A percentile compares a stretch with the other conserved stretches of the same genome.
Conservation (phyloP, 2,113 vertebrate genomes). For the Grantiella picta region DNA sequence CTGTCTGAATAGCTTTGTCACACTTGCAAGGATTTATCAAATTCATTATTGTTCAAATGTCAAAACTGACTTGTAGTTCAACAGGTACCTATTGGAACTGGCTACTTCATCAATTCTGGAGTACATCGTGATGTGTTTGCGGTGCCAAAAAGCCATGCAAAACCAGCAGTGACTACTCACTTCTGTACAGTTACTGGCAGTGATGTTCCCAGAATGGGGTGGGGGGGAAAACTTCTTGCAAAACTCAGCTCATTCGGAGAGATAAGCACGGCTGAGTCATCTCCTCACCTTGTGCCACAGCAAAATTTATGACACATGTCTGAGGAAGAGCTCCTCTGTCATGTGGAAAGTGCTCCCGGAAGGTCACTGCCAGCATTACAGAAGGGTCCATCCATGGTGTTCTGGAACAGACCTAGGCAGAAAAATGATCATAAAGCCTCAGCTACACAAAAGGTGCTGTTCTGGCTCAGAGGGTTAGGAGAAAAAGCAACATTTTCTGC, state of each 20-base stretch:
- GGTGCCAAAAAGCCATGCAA: not conserved
- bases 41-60: not conserved
- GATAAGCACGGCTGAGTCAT: not conserved
- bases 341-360: not conserved
- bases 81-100: not conserved
- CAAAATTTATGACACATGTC: not conserved
- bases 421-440: not conserved
- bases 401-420: not conserved
- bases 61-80: not conserved
- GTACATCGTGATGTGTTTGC: not conserved
- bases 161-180: not conserved
- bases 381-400: not conserved
- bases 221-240: not conserved
- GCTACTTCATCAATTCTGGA: not conserved
- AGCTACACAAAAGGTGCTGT: not conserved
- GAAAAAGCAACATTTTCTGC: not conserved
- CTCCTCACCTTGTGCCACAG: not conserved
- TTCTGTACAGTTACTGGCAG: not conserved
- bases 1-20: not conserved
- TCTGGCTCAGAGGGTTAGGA: not conserved
- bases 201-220: fast-evolving
- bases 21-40: not conserved
- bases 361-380: not conserved
- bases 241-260: not conserved
- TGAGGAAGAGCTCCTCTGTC: not conserved